These are phyloP conservation scores for Channallabes apus DNA, from an alignment of 2,797 vertebrate genomes.

Conservation along the genomic window DNA sequence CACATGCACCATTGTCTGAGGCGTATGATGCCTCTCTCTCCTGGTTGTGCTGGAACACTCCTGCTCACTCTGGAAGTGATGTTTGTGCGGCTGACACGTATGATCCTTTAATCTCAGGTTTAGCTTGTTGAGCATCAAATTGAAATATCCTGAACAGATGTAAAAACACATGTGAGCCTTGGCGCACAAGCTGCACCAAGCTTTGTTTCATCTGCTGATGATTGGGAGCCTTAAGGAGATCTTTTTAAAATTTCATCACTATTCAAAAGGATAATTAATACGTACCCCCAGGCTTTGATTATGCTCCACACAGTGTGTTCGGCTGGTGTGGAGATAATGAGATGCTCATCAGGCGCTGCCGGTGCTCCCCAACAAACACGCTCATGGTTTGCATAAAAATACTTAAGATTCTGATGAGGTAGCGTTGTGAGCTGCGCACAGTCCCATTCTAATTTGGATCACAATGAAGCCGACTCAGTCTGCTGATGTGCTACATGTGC, in stretches of 20 bases:
- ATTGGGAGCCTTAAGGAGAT: constrained; percentile 95
- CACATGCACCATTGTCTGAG: constrained; percentile 45
- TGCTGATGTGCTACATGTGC: constrained; percentile 74
- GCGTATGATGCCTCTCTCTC: constrained; percentile 61
- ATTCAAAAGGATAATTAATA: constrained; percentile 99
- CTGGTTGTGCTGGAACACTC: constrained; percentile 69
- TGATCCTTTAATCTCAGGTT: constrained; percentile 91
- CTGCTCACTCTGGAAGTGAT: constrained; percentile 75
- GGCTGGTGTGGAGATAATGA: constrained; percentile 94
- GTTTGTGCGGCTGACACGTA: constrained; percentile 81
- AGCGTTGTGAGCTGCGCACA: constrained; percentile 64
- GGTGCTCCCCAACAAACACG: constrained; percentile 68
- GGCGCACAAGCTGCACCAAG: constrained; percentile 88
- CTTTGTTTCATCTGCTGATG: constrained; percentile 98
- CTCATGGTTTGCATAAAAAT: constrained; percentile 88
- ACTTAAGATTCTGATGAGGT: constrained; percentile 87
- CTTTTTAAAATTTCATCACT: constrained; percentile 99
- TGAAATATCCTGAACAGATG: constrained; percentile 99
- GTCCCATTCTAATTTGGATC: constrained; percentile 85
- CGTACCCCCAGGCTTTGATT: constrained; percentile 99
- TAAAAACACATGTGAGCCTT: constrained; percentile 96
- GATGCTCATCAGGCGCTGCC: constrained; percentile 90
- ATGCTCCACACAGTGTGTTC: constrained; percentile 91
- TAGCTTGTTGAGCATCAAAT: constrained; percentile 93
- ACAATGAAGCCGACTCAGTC: constrained; percentile 74